A percentile compares a stretch with the other conserved stretches of the same genome.
Evolutionary conservation across 2,888 invertebrate genomes (phyloP).

Genomic region (Tipula lateralis): DNA sequence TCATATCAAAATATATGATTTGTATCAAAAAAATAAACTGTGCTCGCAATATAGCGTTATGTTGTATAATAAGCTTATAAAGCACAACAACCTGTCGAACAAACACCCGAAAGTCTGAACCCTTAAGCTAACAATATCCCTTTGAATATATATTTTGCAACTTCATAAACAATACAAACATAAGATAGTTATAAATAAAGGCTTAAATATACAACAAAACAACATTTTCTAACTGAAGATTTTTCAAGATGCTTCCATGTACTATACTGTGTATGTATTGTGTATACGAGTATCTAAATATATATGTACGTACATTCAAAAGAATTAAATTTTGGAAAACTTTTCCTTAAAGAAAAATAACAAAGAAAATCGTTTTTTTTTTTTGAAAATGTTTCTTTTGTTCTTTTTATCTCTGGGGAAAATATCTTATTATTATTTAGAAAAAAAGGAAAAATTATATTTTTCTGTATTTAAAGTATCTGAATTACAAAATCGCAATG

Average conservation of each 20-base stretch:
- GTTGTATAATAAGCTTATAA: background rate
- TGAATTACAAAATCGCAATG: background rate
- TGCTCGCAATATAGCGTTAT: no score
- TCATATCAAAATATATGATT: background rate
- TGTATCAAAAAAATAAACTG: background rate
- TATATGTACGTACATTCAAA: background rate
- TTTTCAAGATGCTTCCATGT: background rate
- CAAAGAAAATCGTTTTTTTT: background rate
- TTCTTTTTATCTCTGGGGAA: background rate
- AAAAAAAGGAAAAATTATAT: background rate
- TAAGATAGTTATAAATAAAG: background rate
- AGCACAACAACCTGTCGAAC: background rate
- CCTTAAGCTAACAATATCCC: background rate
- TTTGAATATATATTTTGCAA: background rate
- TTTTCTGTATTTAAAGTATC: background rate
- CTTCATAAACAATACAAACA: background rate
- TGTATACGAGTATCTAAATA: no score
- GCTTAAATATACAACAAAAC: background rate
- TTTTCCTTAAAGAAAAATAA: background rate
- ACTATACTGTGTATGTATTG: no score
- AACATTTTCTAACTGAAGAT: background rate
- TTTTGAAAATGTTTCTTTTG: background rate
- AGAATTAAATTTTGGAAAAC: background rate
- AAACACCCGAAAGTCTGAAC: background rate
- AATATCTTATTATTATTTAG: conserved; percentile 1